phyloP scores from a whole-genome alignment of 1,140 invertebrate species.

The Zaprionus camerounensis region DNA sequence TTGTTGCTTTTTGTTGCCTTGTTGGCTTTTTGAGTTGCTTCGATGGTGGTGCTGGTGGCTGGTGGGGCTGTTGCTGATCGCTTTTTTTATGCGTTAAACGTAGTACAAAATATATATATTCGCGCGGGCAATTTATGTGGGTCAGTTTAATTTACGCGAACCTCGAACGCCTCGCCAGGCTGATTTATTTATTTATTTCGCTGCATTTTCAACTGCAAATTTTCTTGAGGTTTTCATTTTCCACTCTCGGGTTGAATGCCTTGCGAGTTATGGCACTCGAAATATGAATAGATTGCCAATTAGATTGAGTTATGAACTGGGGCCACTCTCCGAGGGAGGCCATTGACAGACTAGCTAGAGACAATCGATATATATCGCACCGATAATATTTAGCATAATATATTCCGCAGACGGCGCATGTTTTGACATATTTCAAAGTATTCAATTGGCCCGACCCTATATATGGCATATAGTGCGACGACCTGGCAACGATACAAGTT shows the following conservation, averaged over 20 bases:
- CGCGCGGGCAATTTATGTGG: conserved; percentile 69
- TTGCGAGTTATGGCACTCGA: conserved; percentile 59
- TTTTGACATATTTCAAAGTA: conserved; percentile 1
- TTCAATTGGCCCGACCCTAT: not conserved
- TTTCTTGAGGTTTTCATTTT: conserved; percentile 47
- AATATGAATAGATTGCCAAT: conserved; percentile 66
- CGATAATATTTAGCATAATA: not conserved
- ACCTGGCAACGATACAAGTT: not conserved
- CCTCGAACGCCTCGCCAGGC: conserved; percentile 18
- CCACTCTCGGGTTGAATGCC: conserved; percentile 57
- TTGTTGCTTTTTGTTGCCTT: conserved; percentile 20
- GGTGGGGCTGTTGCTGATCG: conserved; percentile 28
- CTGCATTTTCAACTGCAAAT: conserved; percentile 40
- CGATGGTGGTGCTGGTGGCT: not conserved
- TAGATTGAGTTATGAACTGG: conserved; percentile 59
- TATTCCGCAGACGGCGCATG: not conserved
- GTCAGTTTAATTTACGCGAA: conserved; percentile 80
- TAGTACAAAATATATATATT: conserved; percentile 57
- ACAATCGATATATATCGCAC: not conserved
- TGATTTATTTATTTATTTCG: conserved; percentile 67
- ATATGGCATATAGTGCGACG: not conserved
- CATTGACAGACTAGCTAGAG: not conserved
- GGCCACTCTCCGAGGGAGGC: not conserved
- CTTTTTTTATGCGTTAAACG: conserved; percentile 72
- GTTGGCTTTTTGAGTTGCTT: conserved; percentile 30